These are phyloP conservation scores for Drosophila acutilabella DNA, from an alignment of 2,888 invertebrate species.

Conservation along the genomic window DNA sequence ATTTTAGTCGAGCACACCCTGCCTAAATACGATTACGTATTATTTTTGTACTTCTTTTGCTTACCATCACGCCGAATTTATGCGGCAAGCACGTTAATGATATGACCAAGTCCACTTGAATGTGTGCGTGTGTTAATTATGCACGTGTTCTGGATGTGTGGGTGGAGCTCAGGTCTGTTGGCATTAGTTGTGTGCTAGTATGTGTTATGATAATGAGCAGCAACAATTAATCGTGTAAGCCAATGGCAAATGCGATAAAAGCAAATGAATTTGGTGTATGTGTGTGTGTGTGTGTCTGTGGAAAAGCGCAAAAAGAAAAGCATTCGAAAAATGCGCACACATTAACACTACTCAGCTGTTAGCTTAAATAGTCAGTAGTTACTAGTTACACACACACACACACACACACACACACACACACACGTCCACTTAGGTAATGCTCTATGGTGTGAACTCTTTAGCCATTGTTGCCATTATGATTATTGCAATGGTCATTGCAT, in stretches of 20 bases:
- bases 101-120: constrained; percentile 54
- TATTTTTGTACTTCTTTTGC: constrained; percentile 26
- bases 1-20: not conserved
- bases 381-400: constrained; percentile 5
- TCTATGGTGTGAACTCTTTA: constrained; percentile 35
- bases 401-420: not conserved
- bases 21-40: not conserved
- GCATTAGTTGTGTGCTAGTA: constrained; percentile 59
- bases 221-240: constrained; percentile 72
- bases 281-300: constrained; percentile 7
- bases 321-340: constrained; percentile 46
- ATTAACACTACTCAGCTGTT: constrained; percentile 46
- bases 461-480: constrained; percentile 40
- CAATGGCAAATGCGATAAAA: constrained; percentile 55
- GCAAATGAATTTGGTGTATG: constrained; percentile 48
- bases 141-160: constrained; percentile 50
- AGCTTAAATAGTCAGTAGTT: constrained; percentile 43
- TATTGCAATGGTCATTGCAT: constrained; percentile 36
- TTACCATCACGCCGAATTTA: constrained; percentile 55
- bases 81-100: constrained; percentile 72
- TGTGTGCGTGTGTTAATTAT: constrained; percentile 58
- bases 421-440: constrained; percentile 14
- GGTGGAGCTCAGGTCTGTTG: constrained; percentile 20
- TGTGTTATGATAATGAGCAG: constrained; percentile 57
- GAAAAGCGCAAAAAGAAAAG: constrained; percentile 39